Evolutionary conservation across 1,140 invertebrate genomes (phyloP).

Genomic region (Whitmania pigra): DNA sequence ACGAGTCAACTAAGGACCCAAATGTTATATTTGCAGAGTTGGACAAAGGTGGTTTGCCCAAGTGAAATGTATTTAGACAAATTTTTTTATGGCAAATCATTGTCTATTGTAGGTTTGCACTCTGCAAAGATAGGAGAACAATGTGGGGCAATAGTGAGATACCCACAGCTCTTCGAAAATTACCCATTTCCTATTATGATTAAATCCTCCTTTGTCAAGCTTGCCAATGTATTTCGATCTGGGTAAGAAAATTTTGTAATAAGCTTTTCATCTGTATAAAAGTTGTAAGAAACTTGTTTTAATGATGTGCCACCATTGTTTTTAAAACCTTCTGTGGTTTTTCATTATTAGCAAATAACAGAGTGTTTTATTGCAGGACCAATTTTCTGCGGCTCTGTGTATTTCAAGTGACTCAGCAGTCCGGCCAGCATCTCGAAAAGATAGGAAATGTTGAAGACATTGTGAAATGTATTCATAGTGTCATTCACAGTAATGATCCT

Average conservation of each 20-base stretch:
- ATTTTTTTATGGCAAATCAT: not conserved
- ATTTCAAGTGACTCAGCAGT: slow-evolving; percentile 81
- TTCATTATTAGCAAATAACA: not conserved
- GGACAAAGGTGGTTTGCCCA: not conserved
- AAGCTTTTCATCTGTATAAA: not conserved
- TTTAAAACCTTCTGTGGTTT: slow-evolving; percentile 1
- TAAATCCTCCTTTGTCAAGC: slow-evolving; percentile 84
- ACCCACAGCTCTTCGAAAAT: slow-evolving; percentile 84
- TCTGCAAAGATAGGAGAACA: slow-evolving; percentile 82
- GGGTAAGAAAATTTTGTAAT: slow-evolving; percentile 48
- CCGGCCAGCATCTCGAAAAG: slow-evolving; percentile 89
- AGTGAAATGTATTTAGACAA: not conserved
- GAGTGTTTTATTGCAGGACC: slow-evolving; percentile 45
- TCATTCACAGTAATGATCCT: slow-evolving; percentile 91
- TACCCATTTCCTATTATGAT: slow-evolving; percentile 95
- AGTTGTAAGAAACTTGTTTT: not conserved
- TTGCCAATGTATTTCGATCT: slow-evolving; percentile 82
- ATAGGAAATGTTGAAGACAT: slow-evolving; percentile 93
- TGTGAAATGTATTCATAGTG: slow-evolving; percentile 77
- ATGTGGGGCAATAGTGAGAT: slow-evolving; percentile 87
- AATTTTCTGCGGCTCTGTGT: slow-evolving; percentile 88
- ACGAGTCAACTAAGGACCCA: not conserved
- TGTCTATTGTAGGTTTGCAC: slow-evolving; percentile 55
- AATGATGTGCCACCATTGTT: no score
- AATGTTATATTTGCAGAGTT: slow-evolving; percentile 11